These are phyloP conservation scores for Cephus runcator DNA, from an alignment of 2,888 invertebrate genomes.

Conservation along the genomic window DNA sequence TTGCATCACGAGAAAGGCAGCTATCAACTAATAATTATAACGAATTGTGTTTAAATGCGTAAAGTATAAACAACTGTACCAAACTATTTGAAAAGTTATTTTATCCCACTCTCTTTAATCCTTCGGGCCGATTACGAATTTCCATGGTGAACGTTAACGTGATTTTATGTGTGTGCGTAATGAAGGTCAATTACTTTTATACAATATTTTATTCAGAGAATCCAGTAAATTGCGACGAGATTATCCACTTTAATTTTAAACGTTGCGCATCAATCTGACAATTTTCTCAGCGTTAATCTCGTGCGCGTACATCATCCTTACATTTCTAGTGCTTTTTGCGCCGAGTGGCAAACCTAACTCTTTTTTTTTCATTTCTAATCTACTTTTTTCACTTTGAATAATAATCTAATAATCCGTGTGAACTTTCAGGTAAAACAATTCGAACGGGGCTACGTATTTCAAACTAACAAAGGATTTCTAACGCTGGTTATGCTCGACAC, in stretches of 20 bases:
- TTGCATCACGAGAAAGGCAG: slow-evolving; percentile 21
- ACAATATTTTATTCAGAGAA: slow-evolving; percentile 5
- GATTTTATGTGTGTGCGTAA: not conserved
- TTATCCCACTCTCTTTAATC: not conserved
- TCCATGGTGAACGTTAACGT: not conserved
- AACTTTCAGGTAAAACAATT: not conserved
- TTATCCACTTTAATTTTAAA: not conserved
- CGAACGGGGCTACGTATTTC: not conserved
- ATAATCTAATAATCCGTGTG: not conserved
- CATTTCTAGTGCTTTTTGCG: not conserved
- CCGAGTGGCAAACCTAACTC: not conserved
- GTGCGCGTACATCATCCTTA: not conserved
- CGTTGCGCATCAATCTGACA: not conserved
- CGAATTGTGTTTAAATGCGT: slow-evolving; percentile 34
- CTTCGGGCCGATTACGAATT: not conserved
- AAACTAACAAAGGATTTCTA: not conserved
- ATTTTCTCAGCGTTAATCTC: not conserved
- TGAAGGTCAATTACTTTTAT: not conserved
- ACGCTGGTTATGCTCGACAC: not conserved
- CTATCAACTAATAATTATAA: slow-evolving; percentile 29
- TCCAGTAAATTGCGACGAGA: not conserved
- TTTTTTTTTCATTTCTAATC: not conserved
- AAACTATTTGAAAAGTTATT: not conserved
- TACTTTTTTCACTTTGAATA: not conserved
- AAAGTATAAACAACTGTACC: slow-evolving; percentile 30